These are phyloP conservation scores for Chlorocebus sabaeus DNA, from an alignment of 2,113 vertebrate species.

Conservation along the genomic window DNA sequence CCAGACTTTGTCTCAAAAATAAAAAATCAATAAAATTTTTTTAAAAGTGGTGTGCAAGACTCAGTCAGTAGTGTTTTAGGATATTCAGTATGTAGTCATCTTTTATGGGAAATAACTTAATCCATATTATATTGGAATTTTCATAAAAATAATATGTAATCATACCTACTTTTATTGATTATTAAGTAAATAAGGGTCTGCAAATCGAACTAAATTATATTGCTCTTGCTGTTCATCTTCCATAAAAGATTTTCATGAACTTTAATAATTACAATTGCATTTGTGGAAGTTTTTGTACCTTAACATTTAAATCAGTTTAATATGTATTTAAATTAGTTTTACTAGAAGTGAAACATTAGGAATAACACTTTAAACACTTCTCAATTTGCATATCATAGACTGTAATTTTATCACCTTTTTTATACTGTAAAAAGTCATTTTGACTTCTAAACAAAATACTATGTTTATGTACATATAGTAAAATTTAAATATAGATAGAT, in stretches of 20 bases:
- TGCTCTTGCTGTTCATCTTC: conserved; percentile 13
- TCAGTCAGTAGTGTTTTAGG: not conserved
- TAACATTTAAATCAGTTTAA: conserved; percentile 19
- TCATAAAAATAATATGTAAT: not conserved
- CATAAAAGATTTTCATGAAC: not conserved
- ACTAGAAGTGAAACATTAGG: not conserved
- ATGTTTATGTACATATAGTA: not conserved
- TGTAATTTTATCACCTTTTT: not conserved
- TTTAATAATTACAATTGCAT: not conserved
- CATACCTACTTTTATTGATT: not conserved
- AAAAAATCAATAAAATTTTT: too few species aligned
- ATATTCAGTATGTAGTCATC: not conserved
- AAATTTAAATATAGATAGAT: not conserved
- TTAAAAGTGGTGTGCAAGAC: not conserved
- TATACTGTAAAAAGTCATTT: not conserved
- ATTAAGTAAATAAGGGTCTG: not conserved
- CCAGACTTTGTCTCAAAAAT: too few species aligned
- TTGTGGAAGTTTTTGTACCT: conserved; percentile 27
- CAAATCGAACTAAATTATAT: not conserved
- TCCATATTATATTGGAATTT: not conserved
- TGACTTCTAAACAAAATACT: not conserved
- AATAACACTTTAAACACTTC: not conserved
- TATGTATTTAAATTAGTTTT: conserved; percentile 35
- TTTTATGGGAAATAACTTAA: conserved; percentile 9
- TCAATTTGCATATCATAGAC: not conserved